phyloP scores from a whole-genome alignment of 2,888 invertebrate genomes.

The Fragum sueziense region DNA sequence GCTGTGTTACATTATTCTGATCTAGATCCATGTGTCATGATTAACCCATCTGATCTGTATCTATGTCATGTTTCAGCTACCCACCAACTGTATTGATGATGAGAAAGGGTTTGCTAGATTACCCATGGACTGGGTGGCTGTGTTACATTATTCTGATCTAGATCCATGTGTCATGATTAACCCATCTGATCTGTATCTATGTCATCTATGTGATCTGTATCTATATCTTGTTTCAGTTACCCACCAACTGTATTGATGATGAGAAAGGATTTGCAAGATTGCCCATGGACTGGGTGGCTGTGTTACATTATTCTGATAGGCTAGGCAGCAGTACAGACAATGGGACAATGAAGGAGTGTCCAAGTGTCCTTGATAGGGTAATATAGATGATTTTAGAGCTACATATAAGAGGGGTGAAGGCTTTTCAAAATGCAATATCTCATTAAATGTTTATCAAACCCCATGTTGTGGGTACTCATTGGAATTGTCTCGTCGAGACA shows the following conservation, averaged over 20 bases:
- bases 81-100: slow-evolving; percentile 64
- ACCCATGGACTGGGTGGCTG: slow-evolving; percentile 75
- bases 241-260: slow-evolving; percentile 64
- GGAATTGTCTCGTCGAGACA: too few species aligned
- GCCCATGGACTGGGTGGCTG: slow-evolving; percentile 74
- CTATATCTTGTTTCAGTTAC: slow-evolving; percentile 58
- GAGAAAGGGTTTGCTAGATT: slow-evolving; percentile 70
- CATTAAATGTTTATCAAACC: too few species aligned
- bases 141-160: slow-evolving; percentile 70
- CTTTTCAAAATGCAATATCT: too few species aligned
- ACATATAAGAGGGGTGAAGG: too few species aligned
- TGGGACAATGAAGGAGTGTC: slow-evolving; percentile 62
- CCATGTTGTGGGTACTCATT: too few species aligned
- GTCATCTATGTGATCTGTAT: too few species aligned
- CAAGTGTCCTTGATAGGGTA: slow-evolving; percentile 75
- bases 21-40: too few species aligned
- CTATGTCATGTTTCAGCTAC: slow-evolving; percentile 62
- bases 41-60: too few species aligned
- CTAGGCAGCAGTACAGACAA: slow-evolving; percentile 58
- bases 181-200: too few species aligned
- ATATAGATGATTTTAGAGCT: too few species aligned
- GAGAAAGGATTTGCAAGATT: slow-evolving; percentile 70
- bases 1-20: slow-evolving; percentile 72
- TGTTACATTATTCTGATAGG: slow-evolving; percentile 67
- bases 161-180: too few species aligned